These are phyloP conservation scores for Subanguina moxae DNA, from an alignment of 1,140 invertebrate species.

Conservation along the genomic window DNA sequence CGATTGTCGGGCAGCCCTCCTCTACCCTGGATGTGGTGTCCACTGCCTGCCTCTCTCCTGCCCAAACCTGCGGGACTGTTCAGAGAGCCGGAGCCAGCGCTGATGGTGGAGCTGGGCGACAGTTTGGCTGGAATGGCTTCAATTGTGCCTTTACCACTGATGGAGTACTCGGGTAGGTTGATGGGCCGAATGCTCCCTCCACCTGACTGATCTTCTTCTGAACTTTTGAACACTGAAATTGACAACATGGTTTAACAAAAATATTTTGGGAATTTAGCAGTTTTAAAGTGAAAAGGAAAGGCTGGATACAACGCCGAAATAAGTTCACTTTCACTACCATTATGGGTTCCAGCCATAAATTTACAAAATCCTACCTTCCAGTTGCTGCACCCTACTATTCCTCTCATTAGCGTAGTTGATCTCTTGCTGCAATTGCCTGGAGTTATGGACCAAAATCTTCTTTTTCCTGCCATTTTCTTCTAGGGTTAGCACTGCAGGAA, in stretches of 20 bases:
- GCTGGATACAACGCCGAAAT: too few species aligned
- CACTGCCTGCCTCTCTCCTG: neutral
- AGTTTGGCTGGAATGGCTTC: neutral
- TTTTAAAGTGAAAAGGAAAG: too few species aligned
- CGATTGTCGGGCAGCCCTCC: neutral
- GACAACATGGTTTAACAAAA: neutral
- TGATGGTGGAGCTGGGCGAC: conserved; percentile 1
- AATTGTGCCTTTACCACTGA: neutral
- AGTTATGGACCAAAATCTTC: conserved; percentile 4
- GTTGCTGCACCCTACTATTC: conserved; percentile 6
- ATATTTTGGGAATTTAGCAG: neutral
- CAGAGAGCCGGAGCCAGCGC: neutral
- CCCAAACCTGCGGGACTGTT: neutral
- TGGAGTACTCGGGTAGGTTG: neutral
- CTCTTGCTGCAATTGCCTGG: conserved; percentile 7
- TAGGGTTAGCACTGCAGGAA: conserved; percentile 9
- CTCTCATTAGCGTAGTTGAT: conserved; percentile 10
- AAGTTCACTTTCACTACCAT: too few species aligned
- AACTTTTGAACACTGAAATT: conserved; percentile 3
- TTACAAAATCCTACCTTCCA: neutral
- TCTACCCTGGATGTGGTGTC: too few species aligned
- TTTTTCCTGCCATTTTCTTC: conserved; percentile 12
- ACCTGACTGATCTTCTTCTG: neutral
- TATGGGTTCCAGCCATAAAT: too few species aligned
- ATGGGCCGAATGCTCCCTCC: neutral